phyloP scores from a whole-genome alignment of 2,888 invertebrate genomes.

The Bombylius major region DNA sequence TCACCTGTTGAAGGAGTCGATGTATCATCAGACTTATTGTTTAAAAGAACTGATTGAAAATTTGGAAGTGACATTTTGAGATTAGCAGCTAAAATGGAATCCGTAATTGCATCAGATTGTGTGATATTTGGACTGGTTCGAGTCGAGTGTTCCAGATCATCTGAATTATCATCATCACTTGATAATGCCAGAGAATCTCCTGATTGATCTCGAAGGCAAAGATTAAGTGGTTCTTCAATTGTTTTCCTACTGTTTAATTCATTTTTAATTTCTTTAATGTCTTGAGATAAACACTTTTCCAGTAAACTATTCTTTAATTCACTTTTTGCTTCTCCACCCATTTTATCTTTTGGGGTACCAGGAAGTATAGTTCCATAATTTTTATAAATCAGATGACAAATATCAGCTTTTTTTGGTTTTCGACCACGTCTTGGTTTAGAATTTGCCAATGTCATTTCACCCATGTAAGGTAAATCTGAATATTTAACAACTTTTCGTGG shows the following conservation, averaged over 20 bases:
- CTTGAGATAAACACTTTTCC: slow-evolving; percentile 41
- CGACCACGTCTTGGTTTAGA: slow-evolving; percentile 74
- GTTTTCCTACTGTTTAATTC: slow-evolving; percentile 27
- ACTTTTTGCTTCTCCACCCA: slow-evolving; percentile 43
- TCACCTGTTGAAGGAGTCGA: slow-evolving; percentile 31
- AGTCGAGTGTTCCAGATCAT: slow-evolving; percentile 13
- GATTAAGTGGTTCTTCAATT: slow-evolving; percentile 64
- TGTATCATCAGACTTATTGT: slow-evolving; percentile 37
- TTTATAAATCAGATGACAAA: slow-evolving; percentile 81
- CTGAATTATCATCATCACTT: slow-evolving; percentile 24
- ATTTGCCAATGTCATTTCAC: slow-evolving; percentile 80
- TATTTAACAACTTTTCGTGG: slow-evolving; percentile 49
- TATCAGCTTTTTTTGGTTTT: slow-evolving; percentile 85
- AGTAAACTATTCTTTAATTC: slow-evolving; percentile 41
- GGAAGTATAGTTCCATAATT: slow-evolving; percentile 81
- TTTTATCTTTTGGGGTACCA: slow-evolving; percentile 48
- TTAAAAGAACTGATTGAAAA: slow-evolving; percentile 30
- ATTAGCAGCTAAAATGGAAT: slow-evolving; percentile 21
- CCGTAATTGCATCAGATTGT: slow-evolving; percentile 18
- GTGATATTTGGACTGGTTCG: slow-evolving; percentile 25
- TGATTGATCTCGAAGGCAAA: slow-evolving; percentile 60
- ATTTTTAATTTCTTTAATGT: slow-evolving; percentile 24
- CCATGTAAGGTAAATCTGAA: slow-evolving; percentile 82
- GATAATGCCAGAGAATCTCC: slow-evolving; percentile 31
- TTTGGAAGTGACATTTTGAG: slow-evolving; percentile 40